A percentile compares a stretch with the other conserved stretches of the same genome.
Evolutionary conservation across 2,888 invertebrate species (phyloP).

Genomic region (Ectemnius cavifrons): DNA sequence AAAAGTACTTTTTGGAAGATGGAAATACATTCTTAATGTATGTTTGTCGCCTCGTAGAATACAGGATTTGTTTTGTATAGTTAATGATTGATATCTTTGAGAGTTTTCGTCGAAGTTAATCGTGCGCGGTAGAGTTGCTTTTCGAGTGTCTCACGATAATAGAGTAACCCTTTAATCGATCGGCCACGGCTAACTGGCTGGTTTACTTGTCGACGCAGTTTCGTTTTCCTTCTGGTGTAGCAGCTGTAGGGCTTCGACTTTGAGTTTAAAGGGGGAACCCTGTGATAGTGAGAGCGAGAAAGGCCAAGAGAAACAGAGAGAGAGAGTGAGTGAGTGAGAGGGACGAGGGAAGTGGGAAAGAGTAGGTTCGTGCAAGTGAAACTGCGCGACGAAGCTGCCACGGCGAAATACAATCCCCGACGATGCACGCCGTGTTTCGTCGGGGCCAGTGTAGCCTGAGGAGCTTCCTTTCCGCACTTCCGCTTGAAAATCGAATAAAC

Average conservation of each 20-base stretch:
- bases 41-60: too few species aligned
- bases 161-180: slow-evolving; percentile 48
- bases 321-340: too few species aligned
- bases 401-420: slow-evolving; percentile 50
- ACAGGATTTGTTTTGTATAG: too few species aligned
- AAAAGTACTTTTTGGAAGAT: too few species aligned
- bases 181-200: slow-evolving; percentile 15
- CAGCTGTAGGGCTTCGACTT: slow-evolving; percentile 42
- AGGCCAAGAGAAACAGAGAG: background rate
- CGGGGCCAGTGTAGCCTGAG: slow-evolving; percentile 11
- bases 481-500: slow-evolving; percentile 33
- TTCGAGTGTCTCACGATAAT: slow-evolving; percentile 22
- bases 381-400: slow-evolving; percentile 18
- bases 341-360: background rate
- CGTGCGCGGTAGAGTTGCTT: background rate
- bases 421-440: background rate
- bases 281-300: too few species aligned
- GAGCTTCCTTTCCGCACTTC: slow-evolving; percentile 51
- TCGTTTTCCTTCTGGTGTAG: slow-evolving; percentile 31
- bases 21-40: too few species aligned
- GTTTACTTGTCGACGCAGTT: slow-evolving; percentile 35
- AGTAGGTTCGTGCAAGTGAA: slow-evolving; percentile 9
- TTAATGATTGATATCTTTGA: background rate
- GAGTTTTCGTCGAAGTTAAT: background rate
- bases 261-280: slow-evolving; percentile 24